Base-by-base conservation (phyloP, 2,797 vertebrate genomes). In the Neosilurus hyrtlii region DNA sequence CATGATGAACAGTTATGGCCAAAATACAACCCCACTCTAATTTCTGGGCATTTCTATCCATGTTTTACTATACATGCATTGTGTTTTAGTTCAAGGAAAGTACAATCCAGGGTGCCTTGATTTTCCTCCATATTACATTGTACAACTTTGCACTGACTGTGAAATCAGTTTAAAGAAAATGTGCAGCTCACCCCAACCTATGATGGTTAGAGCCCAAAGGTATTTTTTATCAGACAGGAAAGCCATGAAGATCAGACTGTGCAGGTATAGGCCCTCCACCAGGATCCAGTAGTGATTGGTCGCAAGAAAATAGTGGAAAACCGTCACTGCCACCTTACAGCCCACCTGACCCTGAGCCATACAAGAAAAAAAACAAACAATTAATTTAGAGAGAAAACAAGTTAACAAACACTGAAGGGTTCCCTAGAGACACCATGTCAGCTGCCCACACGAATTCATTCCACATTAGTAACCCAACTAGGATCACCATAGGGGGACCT, bases 241-340 rank as follows among this genome's bases (percentile, higher is more conserved):
- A 86, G 96, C 96, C 96, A 97, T 97, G 92, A 97, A 98, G 91
- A 98, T 97, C 76, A 98, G 93, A 83, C 96, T 97, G 82, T 98
- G 96, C 24, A 98, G 90, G 90, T 98, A 98, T 83, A 98, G 90
- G 0, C 97, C 96, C 91, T 98, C 97, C 89, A 97, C 97, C 86
- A 98, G 92, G 88, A 98, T 97, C 97, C 97, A 98, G 89, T 95
- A 98, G 89, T 97, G 96, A 91, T 98, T 98, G 83, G 97, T 97
- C 22, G 96, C 96, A 93, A 98, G 91, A 86, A 97, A 97, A 86
- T 98, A 98, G 56, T 97, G 93, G 92, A 98, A 98, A 75, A 97
- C 88, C 0, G 96, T 98, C 70, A 98, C 96, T 3, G 90, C 96
- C 24, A 95, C 91, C 91, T 98, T 98, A 92, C 97, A 98, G 86